Percentiles rank a stretch among this genome's conserved stretches.
These are phyloP conservation scores for Psittacula cyanocephala DNA, from an alignment of 2,113 vertebrate species.

Conservation along the genomic window DNA sequence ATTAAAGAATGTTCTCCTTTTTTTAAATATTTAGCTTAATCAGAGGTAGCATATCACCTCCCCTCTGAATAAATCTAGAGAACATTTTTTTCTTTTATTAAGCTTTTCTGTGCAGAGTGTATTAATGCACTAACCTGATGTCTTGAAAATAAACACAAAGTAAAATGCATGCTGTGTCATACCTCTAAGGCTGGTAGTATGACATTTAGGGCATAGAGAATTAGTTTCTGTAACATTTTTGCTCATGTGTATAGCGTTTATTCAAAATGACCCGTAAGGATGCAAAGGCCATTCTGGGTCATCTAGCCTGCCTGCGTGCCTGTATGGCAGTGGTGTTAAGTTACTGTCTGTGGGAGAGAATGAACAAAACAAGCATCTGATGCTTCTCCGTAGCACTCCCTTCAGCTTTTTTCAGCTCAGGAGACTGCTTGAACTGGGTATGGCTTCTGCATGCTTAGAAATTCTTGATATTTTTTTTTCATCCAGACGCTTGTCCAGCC, in stretches of 20 bases:
- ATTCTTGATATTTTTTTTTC: fast-evolving
- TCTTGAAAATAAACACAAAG: neutral
- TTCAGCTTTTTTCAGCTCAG: neutral
- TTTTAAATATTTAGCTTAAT: conserved; percentile 7
- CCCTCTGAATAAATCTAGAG: neutral
- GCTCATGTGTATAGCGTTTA: neutral
- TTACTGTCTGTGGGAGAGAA: neutral
- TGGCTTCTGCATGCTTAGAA: neutral
- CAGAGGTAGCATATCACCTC: neutral
- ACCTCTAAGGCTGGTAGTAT: neutral
- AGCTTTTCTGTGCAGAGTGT: neutral
- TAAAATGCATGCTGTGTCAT: fast-evolving
- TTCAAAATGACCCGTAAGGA: neutral
- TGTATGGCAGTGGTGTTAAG: neutral
- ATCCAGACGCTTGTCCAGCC: neutral
- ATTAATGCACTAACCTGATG: neutral
- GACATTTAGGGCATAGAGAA: neutral
- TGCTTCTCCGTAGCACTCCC: neutral
- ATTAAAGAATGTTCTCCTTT: neutral
- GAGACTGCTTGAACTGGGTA: neutral
- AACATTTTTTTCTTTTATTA: neutral
- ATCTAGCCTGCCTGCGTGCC: neutral
- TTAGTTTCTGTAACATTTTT: neutral
- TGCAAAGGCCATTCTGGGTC: neutral
- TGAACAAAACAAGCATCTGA: neutral